phyloP scores from a whole-genome alignment of 2,113 vertebrate genomes.

The Perognathus longimembris region DNA sequence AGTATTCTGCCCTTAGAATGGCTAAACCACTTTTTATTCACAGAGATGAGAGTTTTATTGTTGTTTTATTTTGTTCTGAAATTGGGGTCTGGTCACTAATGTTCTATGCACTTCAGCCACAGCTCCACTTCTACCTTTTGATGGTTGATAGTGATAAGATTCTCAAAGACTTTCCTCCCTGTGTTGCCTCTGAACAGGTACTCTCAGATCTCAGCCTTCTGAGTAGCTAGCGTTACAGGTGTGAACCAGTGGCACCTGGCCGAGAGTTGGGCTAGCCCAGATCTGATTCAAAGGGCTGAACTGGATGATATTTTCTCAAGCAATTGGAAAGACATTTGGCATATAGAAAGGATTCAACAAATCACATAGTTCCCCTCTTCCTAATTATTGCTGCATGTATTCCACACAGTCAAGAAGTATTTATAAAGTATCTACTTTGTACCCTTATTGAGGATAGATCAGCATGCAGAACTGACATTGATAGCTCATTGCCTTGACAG shows the following conservation, averaged over 20 bases:
- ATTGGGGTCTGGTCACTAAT: too few species aligned
- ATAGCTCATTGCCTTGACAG: neutral
- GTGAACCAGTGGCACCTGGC: too few species aligned
- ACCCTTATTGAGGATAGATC: neutral
- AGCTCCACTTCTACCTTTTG: too few species aligned
- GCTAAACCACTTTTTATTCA: neutral
- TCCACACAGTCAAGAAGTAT: constrained; percentile 3
- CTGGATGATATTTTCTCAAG: neutral
- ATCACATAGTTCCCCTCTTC: neutral
- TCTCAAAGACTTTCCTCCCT: too few species aligned
- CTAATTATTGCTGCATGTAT: neutral
- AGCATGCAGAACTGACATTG: neutral
- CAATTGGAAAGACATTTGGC: neutral
- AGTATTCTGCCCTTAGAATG: neutral
- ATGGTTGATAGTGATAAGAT: too few species aligned
- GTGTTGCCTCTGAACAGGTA: too few species aligned
- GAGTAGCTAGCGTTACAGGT: too few species aligned
- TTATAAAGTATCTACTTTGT: neutral
- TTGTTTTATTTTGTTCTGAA: too few species aligned
- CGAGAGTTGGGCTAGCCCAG: constrained; percentile 18
- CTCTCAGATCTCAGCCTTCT: too few species aligned
- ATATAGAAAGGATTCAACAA: neutral
- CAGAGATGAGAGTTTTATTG: neutral
- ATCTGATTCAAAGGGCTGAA: neutral
- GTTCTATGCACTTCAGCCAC: too few species aligned